Base-by-base conservation (phyloP, 1,140 invertebrate species). In the Micrasema minimum region DNA sequence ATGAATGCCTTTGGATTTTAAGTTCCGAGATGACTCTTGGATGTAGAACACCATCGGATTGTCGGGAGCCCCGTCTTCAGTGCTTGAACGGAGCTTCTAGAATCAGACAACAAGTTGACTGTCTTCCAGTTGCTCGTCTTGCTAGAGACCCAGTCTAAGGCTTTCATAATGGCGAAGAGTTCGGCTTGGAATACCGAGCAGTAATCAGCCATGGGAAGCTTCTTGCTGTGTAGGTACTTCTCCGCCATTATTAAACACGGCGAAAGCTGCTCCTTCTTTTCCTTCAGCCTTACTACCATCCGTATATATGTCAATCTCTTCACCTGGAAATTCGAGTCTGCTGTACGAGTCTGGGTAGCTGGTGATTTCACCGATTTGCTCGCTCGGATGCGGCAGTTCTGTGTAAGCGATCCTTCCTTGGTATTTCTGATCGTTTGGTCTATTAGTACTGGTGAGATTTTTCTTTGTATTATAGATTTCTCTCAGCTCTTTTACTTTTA, bases 141-240 rank as follows among this genome's bases (percentile, higher is more conserved):
- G 14, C 20, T 48, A 14, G 5, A 14, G 1, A 48, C 45, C 45
- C 45, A 48, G 5, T 20, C 45, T 48, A 48, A 18, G 14, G 14
- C 16, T 48, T 48, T 48, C 45, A 48, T 48, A 18, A 48, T 48
- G 20, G 14, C 16, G 16, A 48, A 48, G 12, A 46, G 45, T 46
- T n/a, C 45, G 2, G 45, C 45, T 46, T 46, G 45, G 45, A 46
- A 46, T 18, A 46, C 45, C 18, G 45, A 46, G 18, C 45, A 46
- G 18, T 46, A 46, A n/a, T 46, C 45, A 46, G 45, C 45, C 45
- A n/a, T 46, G 18, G 45, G 45, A 18, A 48, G 45, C 20, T 48
- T 48, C 45, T 1, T 48, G 10, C 14, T 7, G 6, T 1, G 14
- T n/a, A n/a, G n/a, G n/a, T 48, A 48, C 20, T 20, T 48, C 45